These are phyloP conservation scores for Plusia festucae DNA, from an alignment of 2,888 invertebrate species.

Conservation along the genomic window DNA sequence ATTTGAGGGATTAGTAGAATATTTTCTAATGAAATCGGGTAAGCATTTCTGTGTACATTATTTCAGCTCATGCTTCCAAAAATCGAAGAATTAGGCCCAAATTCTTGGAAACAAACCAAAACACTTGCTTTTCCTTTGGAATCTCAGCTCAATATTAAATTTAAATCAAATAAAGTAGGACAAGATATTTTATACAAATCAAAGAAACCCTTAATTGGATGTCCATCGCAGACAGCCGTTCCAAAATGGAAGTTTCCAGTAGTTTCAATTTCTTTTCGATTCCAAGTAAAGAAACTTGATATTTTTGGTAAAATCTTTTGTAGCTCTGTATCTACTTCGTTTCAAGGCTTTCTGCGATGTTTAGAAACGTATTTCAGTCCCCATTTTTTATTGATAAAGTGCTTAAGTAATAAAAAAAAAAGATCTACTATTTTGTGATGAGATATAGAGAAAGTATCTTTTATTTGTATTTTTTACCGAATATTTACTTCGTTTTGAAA, in stretches of 20 bases:
- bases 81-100: too few relatives aligned
- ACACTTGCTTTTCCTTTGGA: neutral
- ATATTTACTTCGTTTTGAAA: too few relatives aligned
- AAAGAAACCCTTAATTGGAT: slow-evolving; percentile 31
- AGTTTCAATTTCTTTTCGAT: slow-evolving; percentile 35
- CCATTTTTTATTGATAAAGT: slow-evolving; percentile 9
- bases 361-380: slow-evolving; percentile 1
- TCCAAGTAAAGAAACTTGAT: slow-evolving; percentile 3
- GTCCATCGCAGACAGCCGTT: slow-evolving; percentile 32
- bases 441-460: too few relatives aligned
- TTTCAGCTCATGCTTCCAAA: too few relatives aligned
- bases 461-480: too few relatives aligned
- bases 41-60: too few relatives aligned
- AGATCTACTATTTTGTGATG: too few relatives aligned
- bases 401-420: too few relatives aligned
- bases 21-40: too few relatives aligned
- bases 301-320: neutral
- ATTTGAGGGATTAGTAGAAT: too few relatives aligned
- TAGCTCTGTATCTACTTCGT: neutral
- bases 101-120: neutral
- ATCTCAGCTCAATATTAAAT: neutral
- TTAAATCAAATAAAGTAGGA: neutral
- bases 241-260: slow-evolving; percentile 25
- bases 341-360: neutral
- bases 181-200: slow-evolving; percentile 18